Evolutionary conservation across 2,888 invertebrate genomes (phyloP).

Genomic region (Tenthredo scrophulariae): DNA sequence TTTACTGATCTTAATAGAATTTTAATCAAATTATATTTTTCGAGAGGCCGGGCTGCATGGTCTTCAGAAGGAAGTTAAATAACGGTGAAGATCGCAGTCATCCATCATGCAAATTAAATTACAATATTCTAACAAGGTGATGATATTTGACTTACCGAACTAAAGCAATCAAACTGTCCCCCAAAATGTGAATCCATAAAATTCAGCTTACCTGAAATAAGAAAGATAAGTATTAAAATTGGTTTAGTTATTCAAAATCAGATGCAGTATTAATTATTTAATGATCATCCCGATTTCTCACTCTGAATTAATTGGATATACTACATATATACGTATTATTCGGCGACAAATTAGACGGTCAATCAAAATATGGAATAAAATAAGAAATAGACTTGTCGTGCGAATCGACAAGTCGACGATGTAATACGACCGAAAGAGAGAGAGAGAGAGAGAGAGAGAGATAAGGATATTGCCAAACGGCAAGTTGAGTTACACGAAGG

Average conservation of each 20-base stretch:
- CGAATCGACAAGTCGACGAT: not conserved
- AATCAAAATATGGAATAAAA: not conserved
- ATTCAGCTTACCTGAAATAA: conserved; percentile 65
- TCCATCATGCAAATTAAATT: conserved; percentile 53
- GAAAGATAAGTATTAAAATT: conserved; percentile 30
- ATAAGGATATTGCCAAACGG: not conserved
- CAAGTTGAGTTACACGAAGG: not conserved
- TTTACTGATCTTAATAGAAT: not conserved
- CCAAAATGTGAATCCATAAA: not conserved
- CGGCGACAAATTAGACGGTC: not conserved
- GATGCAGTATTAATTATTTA: conserved; percentile 4
- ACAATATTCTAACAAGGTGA: conserved; percentile 27
- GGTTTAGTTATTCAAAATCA: not conserved
- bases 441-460: not conserved
- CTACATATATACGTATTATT: not conserved
- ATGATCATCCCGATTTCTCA: not conserved
- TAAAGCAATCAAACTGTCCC: conserved; percentile 15
- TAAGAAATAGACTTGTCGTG: not conserved
- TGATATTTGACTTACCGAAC: conserved; percentile 51
- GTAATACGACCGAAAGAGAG: not conserved
- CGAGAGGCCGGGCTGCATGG: not conserved
- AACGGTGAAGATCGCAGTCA: not conserved
- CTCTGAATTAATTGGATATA: not conserved
- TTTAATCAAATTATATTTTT: conserved; percentile 6
- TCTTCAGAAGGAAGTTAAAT: not conserved